These are phyloP conservation scores for Lethrus apterus DNA, from an alignment of 1,140 invertebrate species.

Conservation along the genomic window DNA sequence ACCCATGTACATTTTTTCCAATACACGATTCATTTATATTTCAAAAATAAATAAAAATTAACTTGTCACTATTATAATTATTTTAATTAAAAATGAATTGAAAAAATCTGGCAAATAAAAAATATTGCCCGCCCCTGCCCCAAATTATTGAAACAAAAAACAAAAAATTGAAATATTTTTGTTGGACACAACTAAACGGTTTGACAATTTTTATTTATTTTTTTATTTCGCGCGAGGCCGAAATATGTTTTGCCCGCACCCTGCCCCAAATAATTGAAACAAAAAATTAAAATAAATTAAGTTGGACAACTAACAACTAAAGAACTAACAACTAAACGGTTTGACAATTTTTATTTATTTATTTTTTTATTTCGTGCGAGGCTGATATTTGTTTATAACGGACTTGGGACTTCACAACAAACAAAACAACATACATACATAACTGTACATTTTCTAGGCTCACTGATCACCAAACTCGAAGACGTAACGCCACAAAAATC, in stretches of 20 bases:
- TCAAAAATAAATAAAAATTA: no score
- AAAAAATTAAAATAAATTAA: neutral
- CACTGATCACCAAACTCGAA: conserved; percentile 2
- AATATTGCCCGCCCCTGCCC: no score
- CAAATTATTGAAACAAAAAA: neutral
- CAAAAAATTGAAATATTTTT: neutral
- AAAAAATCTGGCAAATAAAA: no score
- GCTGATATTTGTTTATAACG: neutral
- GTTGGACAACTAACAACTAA: neutral
- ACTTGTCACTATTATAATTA: no score
- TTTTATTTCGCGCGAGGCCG: neutral
- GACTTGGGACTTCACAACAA: neutral
- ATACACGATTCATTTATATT: no score
- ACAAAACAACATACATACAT: conserved; percentile 17
- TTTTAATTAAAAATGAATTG: no score
- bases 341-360: neutral
- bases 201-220: neutral
- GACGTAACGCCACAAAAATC: neutral
- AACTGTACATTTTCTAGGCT: conserved; percentile 14
- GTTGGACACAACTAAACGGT: neutral
- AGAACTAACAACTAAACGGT: neutral
- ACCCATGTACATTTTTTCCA: no score
- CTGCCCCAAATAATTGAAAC: neutral
- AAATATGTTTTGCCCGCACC: neutral
- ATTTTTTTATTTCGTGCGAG: neutral